Conservation (phyloP, 2,797 vertebrate genomes). For the Ptychobarbus kaznakovi region DNA sequence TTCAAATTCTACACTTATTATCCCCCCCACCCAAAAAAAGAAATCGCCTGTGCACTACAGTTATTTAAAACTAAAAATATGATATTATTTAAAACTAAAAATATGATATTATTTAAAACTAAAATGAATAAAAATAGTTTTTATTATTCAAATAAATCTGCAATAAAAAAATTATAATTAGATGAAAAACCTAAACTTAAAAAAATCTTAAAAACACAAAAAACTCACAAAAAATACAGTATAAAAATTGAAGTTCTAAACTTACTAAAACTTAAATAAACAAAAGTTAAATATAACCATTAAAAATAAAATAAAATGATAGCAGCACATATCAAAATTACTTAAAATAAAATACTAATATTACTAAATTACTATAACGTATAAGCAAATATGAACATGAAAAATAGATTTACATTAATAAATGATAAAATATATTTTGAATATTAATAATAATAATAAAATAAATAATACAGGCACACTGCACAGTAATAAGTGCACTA, state of each 20-base stretch:
- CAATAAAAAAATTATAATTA: neutral
- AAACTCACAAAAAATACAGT: too few species aligned
- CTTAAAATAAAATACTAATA: neutral
- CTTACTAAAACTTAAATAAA: neutral
- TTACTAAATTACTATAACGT: neutral
- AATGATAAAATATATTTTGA: neutral
- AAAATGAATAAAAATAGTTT: neutral
- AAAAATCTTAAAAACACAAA: neutral
- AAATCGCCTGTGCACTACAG: too few species aligned
- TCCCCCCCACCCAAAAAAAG: too few species aligned
- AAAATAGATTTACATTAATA: neutral
- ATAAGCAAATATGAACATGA: neutral
- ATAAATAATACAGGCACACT: neutral
- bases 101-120: too few species aligned
- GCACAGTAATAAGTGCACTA: neutral
- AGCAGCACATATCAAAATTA: neutral
- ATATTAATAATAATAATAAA: neutral
- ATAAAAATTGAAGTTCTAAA: too few species aligned
- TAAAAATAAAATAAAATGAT: neutral
- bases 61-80: too few species aligned
- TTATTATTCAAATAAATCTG: neutral
- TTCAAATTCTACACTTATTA: too few species aligned
- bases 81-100: neutral
- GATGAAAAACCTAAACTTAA: neutral
- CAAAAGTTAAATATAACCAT: neutral